A percentile compares a stretch with the other conserved stretches of the same genome.
phyloP scores from a whole-genome alignment of 2,113 vertebrate species.

The Ornithorhynchus anatinus region DNA sequence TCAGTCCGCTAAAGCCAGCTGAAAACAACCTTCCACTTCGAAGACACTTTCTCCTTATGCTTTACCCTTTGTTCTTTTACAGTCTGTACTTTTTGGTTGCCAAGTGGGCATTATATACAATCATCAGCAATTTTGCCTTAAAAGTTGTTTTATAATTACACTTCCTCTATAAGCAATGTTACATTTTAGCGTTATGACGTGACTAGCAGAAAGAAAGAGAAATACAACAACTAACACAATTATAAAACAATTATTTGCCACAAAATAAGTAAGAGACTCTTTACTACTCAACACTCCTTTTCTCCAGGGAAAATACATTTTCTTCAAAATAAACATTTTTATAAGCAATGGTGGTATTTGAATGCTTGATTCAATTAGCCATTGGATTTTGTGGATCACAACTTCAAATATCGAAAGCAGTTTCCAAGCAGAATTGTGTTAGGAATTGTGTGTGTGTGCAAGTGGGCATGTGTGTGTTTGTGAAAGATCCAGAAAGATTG shows the following conservation, averaged over 20 bases:
- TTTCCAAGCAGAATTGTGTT: not conserved
- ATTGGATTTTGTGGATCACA: not conserved
- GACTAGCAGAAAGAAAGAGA: not conserved
- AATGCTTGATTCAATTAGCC: not conserved
- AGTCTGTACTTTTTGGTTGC: not conserved
- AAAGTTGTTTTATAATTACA: not conserved
- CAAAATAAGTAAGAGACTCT: not conserved
- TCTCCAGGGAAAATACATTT: not conserved
- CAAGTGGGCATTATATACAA: not conserved
- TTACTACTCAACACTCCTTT: not conserved
- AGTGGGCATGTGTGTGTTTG: too few species aligned
- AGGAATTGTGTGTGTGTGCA: too few species aligned
- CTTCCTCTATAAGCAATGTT: not conserved
- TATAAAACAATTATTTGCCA: not conserved
- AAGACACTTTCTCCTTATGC: not conserved
- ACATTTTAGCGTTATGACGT: rapidly evolving
- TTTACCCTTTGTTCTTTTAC: not conserved
- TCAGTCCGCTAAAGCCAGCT: conserved; percentile 22
- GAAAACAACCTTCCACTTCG: not conserved
- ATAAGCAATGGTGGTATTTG: not conserved
- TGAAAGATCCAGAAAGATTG: too few species aligned
- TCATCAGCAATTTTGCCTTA: not conserved
- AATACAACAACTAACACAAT: not conserved
- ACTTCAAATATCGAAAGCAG: not conserved
- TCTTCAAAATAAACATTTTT: not conserved